Evolutionary conservation across 2,888 invertebrate genomes (phyloP).

Genomic region (Macrophya annulata): DNA sequence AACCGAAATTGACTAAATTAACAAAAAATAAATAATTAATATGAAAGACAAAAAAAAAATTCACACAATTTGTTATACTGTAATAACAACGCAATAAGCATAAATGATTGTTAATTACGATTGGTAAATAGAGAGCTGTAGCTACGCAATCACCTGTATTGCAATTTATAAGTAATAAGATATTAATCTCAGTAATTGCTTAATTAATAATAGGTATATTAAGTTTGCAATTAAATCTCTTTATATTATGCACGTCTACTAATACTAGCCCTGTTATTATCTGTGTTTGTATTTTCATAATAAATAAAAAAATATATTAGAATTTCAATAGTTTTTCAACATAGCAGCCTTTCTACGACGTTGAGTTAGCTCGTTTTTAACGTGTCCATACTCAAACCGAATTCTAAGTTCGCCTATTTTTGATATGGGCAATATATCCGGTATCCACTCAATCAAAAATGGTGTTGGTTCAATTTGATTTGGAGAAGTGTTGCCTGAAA

Average conservation of each 20-base stretch:
- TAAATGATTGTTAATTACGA: not conserved
- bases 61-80: not conserved
- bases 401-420: slow-evolving; percentile 88
- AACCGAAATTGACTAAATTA: not conserved
- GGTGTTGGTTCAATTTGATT: slow-evolving; percentile 84
- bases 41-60: not conserved
- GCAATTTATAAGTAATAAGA: not conserved
- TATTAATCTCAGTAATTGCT: not conserved
- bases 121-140: slow-evolving; percentile 10
- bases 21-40: not conserved
- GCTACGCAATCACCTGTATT: not conserved
- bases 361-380: slow-evolving; percentile 80
- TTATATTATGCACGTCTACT: slow-evolving; percentile 6
- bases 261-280: slow-evolving; percentile 14
- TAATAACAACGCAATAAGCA: not conserved
- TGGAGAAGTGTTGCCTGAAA: slow-evolving; percentile 80
- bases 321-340: slow-evolving; percentile 68
- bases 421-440: slow-evolving; percentile 86
- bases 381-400: slow-evolving; percentile 87
- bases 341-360: slow-evolving; percentile 70
- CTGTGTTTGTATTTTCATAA: not conserved
- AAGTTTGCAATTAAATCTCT: slow-evolving; percentile 9
- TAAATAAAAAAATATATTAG: not conserved
- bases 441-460: slow-evolving; percentile 89
- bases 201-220: not conserved